phyloP scores from a whole-genome alignment of 2,888 invertebrate genomes.

The Aspidapion aeneum region DNA sequence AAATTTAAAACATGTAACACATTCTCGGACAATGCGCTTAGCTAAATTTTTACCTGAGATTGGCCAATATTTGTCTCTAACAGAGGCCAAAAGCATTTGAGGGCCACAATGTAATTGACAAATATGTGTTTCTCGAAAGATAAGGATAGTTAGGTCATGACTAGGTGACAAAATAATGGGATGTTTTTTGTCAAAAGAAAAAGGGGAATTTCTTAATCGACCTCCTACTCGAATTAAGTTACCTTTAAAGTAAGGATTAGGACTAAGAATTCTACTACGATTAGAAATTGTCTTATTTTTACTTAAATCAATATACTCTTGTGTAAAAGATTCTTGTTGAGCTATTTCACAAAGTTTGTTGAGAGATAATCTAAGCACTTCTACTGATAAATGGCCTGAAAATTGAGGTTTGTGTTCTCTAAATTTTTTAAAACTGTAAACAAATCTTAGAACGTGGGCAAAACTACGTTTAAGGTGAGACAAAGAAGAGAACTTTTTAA shows the following conservation, averaged over 20 bases:
- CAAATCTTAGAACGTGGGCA: too few relatives aligned
- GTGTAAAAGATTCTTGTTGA: background rate
- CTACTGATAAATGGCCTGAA: too few relatives aligned
- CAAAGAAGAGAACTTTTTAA: too few relatives aligned
- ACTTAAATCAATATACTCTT: background rate
- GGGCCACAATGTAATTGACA: background rate
- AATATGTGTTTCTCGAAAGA: background rate
- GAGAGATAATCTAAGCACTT: too few relatives aligned
- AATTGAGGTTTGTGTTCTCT: too few relatives aligned
- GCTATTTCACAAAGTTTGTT: too few relatives aligned
- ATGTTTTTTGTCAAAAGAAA: background rate
- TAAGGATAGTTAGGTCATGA: background rate
- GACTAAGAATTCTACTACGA: background rate
- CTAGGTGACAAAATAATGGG: background rate
- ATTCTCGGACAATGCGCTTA: background rate
- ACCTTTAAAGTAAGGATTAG: background rate
- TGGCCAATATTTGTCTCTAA: slow-evolving; percentile 3
- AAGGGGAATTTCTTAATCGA: background rate
- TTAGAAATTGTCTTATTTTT: background rate
- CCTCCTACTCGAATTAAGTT: slow-evolving; percentile 6
- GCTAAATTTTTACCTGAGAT: slow-evolving; percentile 1
- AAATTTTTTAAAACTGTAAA: too few relatives aligned
- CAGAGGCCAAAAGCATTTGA: background rate
- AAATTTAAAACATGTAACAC: background rate
- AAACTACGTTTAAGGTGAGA: too few relatives aligned